These are phyloP conservation scores for Rhabdornis inornatus DNA, from an alignment of 2,113 vertebrate species.

Conservation along the genomic window DNA sequence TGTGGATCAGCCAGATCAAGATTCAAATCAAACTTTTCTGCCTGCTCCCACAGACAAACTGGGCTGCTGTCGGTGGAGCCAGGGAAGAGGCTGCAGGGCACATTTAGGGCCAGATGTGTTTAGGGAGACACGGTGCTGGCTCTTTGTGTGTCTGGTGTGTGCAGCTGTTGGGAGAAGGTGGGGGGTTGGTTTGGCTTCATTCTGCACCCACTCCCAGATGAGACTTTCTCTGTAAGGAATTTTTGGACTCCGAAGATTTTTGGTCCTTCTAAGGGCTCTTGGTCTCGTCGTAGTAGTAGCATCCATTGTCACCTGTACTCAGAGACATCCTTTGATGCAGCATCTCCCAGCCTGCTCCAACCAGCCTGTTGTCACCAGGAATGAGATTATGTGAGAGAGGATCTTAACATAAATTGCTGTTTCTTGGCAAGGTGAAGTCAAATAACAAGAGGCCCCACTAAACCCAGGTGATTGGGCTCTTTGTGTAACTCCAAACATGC, in stretches of 20 bases:
- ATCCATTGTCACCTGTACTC: constrained; percentile 28
- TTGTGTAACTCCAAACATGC: constrained; percentile 41
- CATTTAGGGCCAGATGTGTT: background rate
- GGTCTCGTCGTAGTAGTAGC: background rate
- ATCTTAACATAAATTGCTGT: background rate
- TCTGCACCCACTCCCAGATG: background rate
- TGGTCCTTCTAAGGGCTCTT: background rate
- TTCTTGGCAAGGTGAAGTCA: constrained; percentile 29
- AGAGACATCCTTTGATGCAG: background rate
- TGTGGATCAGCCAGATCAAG: background rate
- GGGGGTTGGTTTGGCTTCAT: background rate
- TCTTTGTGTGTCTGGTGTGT: background rate
- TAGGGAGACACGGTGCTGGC: fast-evolving
- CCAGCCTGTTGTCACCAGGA: background rate
- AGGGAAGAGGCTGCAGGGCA: background rate
- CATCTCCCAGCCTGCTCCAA: background rate
- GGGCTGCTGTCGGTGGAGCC: background rate
- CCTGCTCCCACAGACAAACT: fast-evolving
- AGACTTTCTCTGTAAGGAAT: background rate
- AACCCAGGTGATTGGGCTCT: constrained; percentile 23
- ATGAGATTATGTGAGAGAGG: background rate
- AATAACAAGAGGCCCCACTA: background rate
- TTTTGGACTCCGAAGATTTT: background rate
- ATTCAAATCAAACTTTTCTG: fast-evolving
- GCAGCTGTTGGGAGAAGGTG: background rate